Base-by-base conservation (phyloP, 2,113 vertebrate genomes). In the Cynopterus brachyotis region DNA sequence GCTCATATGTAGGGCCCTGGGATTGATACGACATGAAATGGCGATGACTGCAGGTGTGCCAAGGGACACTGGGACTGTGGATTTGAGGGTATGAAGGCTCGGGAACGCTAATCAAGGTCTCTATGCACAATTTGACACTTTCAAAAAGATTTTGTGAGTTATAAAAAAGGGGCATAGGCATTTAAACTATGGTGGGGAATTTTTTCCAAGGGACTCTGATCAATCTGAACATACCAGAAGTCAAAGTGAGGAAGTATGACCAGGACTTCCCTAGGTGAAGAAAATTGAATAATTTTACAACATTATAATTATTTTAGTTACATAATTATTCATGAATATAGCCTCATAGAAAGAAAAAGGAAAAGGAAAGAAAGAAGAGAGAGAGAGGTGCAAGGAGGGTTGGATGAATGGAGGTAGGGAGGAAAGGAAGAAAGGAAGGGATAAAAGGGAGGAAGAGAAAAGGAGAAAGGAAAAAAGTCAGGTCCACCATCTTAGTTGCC, bases 371-470 rank as follows among this genome's bases (percentile, higher is more conserved):
- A 26, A 22, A 4, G 57, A 37, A 37, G 35, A n/a, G 28, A 60
- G 20, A 20, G n/a, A 19, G 9, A 11, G 19, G 30, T 2, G 22
- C 4, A 59, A 3, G 62, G 32, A 72, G 9, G 26, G 5, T 2
- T 0, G 0, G 55, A 42, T 19, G 0, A 9, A n/a, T 32, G 4
- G 17, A 62, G 6, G 16, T 15, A 87, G 30, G 32, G 22, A 75
- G 3, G 30, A 10, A 26, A 32, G 0, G 1, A 9, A 17, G 3
- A 9, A 20, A 32, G 28, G 1, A 3, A 12, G 24, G 2, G 9
- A 8, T 17, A 37, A 1, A 16, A 6, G 13, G 20, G 8, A n/a
- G 4, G 22, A 12, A 24, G 9, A 84, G 45, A 8, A 67, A 32
- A 19, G 24, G 2, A 50, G 53, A 24, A 66, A 30, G 26, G 50